Evolutionary conservation across 2,797 vertebrate genomes (phyloP), one percentile per base, ranked within the genome.

Genomic region (Garrulus glandarius): DNA sequence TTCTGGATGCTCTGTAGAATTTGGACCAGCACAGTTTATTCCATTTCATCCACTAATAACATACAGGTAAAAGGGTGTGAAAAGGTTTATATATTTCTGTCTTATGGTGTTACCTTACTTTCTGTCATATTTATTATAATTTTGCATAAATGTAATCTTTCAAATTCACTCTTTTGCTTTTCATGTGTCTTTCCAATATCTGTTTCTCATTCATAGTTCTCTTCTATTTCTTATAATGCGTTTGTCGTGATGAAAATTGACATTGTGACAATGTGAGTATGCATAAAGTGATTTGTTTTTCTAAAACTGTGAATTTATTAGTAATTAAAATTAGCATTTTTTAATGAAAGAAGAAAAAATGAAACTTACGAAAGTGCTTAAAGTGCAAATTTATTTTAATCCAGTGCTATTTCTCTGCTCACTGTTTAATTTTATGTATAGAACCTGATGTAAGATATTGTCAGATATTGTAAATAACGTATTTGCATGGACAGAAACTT

Each of bases 21-120:
- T 99, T 97, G 99, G 99, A 50, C 99, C 99, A 26, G 99, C 99
- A 64, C 98, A 99, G 89, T 99, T 99, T 97, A 98, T 99, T 87
- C 99, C 99, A n/a, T 97, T 99, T 89, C 99, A 99, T 96, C 99
- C 99, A 5, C 98, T 99, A 32, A 98, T 99, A 97, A 99, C 98
- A 29, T 99, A 98, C 97, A 98, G 99, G 99, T 99, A 96, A 96
- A 96, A 79, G 34, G 75, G 11, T 81, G 93, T 79, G 34, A 36
- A 91, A 47, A 30, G 60, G 67, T 76, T 52, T 59, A 23, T 83
- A 65, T n/a, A 0, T 75, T 65, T 86, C 49, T 92, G 17, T 87
- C 32, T 21, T 67, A 22, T 37, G 15, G 56, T 76, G 39, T 9
- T 83, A 43, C 72, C 61, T 95, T 93, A 67, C 43, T 97, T 94